Percentiles rank a stretch among this genome's conserved stretches.
These are phyloP conservation scores for Tarsius wallacei DNA, from an alignment of 2,797 vertebrate genomes.

Conservation along the genomic window DNA sequence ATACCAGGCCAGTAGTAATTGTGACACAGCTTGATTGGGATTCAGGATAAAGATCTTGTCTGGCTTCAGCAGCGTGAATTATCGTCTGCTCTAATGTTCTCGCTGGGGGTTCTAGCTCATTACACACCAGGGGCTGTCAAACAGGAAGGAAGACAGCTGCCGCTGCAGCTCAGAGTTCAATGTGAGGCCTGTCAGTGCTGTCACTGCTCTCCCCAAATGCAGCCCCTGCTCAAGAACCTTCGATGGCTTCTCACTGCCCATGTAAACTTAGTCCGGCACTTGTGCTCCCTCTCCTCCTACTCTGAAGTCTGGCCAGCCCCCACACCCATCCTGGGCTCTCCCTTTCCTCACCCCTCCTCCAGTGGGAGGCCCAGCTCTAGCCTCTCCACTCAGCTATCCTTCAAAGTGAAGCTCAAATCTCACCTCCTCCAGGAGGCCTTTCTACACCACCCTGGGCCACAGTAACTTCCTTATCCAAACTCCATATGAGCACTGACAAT, in stretches of 20 bases:
- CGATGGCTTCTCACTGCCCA: neutral
- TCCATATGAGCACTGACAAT: neutral
- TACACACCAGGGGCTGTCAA: neutral
- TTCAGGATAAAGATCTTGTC: neutral
- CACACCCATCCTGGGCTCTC: neutral
- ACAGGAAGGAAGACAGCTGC: constrained; percentile 53
- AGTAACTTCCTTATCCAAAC: neutral
- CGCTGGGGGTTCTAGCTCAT: neutral
- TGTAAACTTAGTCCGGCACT: neutral
- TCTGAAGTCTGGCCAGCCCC: neutral
- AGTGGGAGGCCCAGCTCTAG: neutral
- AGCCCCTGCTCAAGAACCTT: neutral
- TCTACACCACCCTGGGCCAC: neutral
- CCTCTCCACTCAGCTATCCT: neutral
- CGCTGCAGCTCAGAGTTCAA: neutral
- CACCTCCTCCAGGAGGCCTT: constrained; percentile 7
- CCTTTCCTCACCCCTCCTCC: neutral
- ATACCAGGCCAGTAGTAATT: neutral
- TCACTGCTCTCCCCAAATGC: neutral
- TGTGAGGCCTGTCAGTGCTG: fast-evolving
- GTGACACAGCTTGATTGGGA: neutral
- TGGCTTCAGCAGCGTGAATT: constrained; percentile 39
- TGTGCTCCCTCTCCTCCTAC: neutral
- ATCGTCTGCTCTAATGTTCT: neutral
- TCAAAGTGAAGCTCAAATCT: neutral